Base-by-base conservation (phyloP, 1,140 invertebrate genomes). In the Sesamia nonagrioides region DNA sequence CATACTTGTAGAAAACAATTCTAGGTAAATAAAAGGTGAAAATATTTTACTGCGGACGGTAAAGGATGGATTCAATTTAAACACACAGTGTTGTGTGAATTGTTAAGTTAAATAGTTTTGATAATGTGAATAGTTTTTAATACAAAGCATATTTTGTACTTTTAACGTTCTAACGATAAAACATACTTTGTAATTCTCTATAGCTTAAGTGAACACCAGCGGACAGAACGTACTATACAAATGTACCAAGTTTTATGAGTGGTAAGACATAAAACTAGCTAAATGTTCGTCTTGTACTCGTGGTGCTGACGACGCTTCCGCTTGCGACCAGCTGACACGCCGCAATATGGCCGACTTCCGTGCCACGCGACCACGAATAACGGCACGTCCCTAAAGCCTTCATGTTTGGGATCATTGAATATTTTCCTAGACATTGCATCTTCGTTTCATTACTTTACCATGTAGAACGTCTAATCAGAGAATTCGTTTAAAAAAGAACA, bases 241-340 rank as follows among this genome's bases (percentile, higher is more conserved):
- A 66, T 68, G 66, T 77, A 77, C 50, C 40, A 66, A 84, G 78
- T 83, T 89, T 89, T 87, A 89, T 80, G 81, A 86, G 82, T 84
- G 60, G 63, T 82, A 76, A 83, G 76, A 84, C 81, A 82, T 86
- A 85, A 87, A 86, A 87, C 80, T 85, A 82, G 83, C 82, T 85
- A 80, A 84, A 83, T 72, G 81, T 69, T 82, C 73, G 61, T 79
- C 82, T 79, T 79, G 77, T 84, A 83, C 84, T 79, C 42, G 72
- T 35, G 33, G 72, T 66, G 66, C 76, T 83, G 82, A 77, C 77
- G 78, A 74, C 61, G 75, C 72, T 78, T 83, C 73, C 61, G 72
- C 18, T 54, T 75, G 54, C 79, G 69, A 79, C 74, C 82, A 82
- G 76, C 82, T 83, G 80, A 86, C 79, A 83, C 72, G 74, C 69